Conservation (phyloP, 2,797 vertebrate species). For the Eutrigla gurnardus region DNA sequence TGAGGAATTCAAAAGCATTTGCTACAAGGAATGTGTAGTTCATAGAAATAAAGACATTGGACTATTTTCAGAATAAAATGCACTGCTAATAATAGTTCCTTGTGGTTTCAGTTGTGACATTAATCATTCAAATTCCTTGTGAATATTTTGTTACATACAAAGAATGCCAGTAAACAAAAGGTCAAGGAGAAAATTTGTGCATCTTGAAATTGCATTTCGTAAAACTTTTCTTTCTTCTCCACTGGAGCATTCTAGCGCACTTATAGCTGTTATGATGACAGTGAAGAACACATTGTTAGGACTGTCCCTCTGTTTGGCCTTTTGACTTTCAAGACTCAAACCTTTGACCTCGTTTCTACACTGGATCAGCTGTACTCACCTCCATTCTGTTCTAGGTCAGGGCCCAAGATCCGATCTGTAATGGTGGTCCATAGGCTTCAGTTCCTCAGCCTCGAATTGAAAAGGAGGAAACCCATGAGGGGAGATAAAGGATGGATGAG, state of each 20-base stretch:
- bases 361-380: constrained; percentile 22
- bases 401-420: constrained; percentile 20
- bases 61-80: too few relatives aligned
- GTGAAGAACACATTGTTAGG: constrained; percentile 10
- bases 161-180: not conserved
- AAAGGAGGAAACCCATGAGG: constrained; percentile 17
- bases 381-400: constrained; percentile 24
- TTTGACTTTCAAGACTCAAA: constrained; percentile 13
- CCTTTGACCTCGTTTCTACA: not conserved
- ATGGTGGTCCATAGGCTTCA: constrained; percentile 39
- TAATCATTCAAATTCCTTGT: not conserved
- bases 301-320: constrained; percentile 20
- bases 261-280: not conserved
- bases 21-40: too few relatives aligned
- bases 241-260: constrained; percentile 5
- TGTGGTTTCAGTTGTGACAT: constrained; percentile 1
- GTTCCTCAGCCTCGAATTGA: constrained; percentile 18
- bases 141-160: not conserved
- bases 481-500: constrained; percentile 6
- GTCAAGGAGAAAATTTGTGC: constrained; percentile 14
- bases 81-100: too few relatives aligned
- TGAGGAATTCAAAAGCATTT: too few relatives aligned
- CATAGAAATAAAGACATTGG: too few relatives aligned
- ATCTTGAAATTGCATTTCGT: constrained; percentile 3
- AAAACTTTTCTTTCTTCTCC: constrained; percentile 8